Evolutionary conservation across 2,888 invertebrate species (phyloP).

Genomic region (Artemia sp.): DNA sequence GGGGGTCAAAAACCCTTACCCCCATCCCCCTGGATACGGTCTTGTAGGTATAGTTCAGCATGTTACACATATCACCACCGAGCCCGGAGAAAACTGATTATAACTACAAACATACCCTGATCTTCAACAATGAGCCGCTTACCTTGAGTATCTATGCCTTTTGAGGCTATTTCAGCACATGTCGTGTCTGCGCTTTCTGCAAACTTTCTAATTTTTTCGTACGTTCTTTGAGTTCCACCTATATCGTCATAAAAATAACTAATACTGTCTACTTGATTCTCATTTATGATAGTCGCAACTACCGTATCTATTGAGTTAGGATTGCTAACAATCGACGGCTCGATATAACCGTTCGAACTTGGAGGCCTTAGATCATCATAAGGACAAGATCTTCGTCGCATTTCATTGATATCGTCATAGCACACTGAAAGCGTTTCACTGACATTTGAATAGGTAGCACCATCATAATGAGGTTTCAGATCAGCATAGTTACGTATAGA

Average conservation of each 20-base stretch:
- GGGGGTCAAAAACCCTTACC: too few species aligned
- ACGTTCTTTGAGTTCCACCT: conserved; percentile 20
- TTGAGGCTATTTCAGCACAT: background rate
- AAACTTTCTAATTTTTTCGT: conserved; percentile 16
- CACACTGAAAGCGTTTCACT: conserved; percentile 3
- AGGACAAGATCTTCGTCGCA: conserved; percentile 18
- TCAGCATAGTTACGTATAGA: conserved; percentile 21
- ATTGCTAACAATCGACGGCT: conserved; percentile 19
- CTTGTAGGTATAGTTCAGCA: too few species aligned
- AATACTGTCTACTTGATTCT: conserved; percentile 25
- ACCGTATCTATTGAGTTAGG: conserved; percentile 22
- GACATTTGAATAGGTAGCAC: conserved; percentile 5
- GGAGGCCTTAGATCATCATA: conserved; percentile 25
- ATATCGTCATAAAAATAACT: conserved; percentile 26
- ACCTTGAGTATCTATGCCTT: too few species aligned
- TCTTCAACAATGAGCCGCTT: too few species aligned
- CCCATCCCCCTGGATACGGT: too few species aligned
- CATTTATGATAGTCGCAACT: conserved; percentile 24
- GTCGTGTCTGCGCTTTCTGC: background rate
- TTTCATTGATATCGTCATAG: background rate
- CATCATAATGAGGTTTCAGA: conserved; percentile 10
- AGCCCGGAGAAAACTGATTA: too few species aligned
- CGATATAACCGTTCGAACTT: conserved; percentile 24
- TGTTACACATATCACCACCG: too few species aligned
- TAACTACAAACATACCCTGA: too few species aligned